phyloP scores from a whole-genome alignment of 2,113 vertebrate genomes.

The Hiodon alosoides region DNA sequence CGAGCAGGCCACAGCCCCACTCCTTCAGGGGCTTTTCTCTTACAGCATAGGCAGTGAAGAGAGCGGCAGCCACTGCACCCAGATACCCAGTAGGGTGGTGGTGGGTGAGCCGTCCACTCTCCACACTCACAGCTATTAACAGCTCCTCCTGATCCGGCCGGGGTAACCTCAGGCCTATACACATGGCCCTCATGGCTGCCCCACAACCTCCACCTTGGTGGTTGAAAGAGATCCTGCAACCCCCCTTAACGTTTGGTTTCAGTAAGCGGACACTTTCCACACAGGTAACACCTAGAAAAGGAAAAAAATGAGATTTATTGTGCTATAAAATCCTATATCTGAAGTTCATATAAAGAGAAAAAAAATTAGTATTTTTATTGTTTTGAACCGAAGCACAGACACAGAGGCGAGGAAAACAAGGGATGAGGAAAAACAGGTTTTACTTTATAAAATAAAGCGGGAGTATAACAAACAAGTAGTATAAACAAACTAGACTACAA shows the following conservation, averaged over 20 bases:
- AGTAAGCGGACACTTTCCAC: not conserved
- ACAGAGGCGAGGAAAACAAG: too few species aligned
- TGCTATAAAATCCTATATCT: too few species aligned
- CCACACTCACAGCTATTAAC: constrained; percentile 65
- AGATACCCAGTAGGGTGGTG: constrained; percentile 77
- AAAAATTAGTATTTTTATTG: too few species aligned
- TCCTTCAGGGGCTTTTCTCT: constrained; percentile 43
- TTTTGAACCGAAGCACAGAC: too few species aligned
- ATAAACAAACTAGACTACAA: too few species aligned
- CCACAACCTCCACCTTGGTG: constrained; percentile 61
- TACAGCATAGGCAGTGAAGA: constrained; percentile 66
- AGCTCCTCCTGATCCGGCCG: constrained; percentile 42
- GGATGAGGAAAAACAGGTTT: too few species aligned
- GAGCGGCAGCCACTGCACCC: constrained; percentile 64
- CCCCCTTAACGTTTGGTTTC: not conserved
- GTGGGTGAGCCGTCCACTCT: constrained; percentile 77
- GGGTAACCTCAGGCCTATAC: constrained; percentile 68
- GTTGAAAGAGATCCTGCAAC: constrained; percentile 64
- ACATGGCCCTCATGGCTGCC: constrained; percentile 77
- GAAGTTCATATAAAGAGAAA: too few species aligned
- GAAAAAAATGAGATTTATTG: not conserved
- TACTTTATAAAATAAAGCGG: too few species aligned
- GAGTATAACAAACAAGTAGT: too few species aligned
- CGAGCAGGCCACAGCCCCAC: constrained; percentile 68
- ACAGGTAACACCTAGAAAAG: constrained; percentile 44